Evolutionary conservation across 2,888 invertebrate genomes (phyloP).

Genomic region (Calephelis perditalis): DNA sequence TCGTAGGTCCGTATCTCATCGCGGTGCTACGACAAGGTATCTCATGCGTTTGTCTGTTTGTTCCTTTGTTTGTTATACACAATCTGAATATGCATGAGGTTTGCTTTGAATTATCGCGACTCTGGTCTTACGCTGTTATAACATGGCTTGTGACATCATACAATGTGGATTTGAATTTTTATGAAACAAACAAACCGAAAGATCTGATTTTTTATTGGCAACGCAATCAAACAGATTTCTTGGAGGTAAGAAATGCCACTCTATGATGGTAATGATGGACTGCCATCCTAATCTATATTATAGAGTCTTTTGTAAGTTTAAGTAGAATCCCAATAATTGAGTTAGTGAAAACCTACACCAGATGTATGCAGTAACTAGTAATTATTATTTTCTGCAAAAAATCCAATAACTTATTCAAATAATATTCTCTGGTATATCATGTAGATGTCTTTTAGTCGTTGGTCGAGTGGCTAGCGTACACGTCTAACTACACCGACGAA

Average conservation of each 20-base stretch:
- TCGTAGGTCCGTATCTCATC: conserved; percentile 31
- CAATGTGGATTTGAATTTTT: neutral
- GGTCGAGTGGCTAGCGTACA: too few relatives aligned
- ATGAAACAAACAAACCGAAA: too few relatives aligned
- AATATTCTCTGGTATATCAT: too few relatives aligned
- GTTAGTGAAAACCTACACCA: too few relatives aligned
- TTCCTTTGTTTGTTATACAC: conserved; percentile 45
- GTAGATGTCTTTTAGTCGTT: too few relatives aligned
- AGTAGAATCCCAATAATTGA: too few relatives aligned
- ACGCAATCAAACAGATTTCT: neutral
- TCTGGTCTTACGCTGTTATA: conserved; percentile 37
- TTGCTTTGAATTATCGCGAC: conserved; percentile 41
- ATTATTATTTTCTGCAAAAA: too few relatives aligned
- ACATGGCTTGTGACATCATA: conserved; percentile 41
- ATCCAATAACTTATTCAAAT: too few relatives aligned
- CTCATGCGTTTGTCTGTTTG: conserved; percentile 45
- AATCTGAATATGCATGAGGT: conserved; percentile 63
- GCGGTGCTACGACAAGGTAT: conserved; percentile 33
- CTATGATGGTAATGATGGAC: neutral
- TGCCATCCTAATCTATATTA: neutral
- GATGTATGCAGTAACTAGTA: too few relatives aligned
- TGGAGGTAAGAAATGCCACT: neutral
- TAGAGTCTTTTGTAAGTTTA: too few relatives aligned
- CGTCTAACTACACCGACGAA: too few relatives aligned
- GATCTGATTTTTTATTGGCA: too few relatives aligned